Percentiles rank a stretch among this genome's conserved stretches.
These are phyloP conservation scores for Eulemur albifrons DNA, from an alignment of 2,797 vertebrate genomes.

Conservation along the genomic window DNA sequence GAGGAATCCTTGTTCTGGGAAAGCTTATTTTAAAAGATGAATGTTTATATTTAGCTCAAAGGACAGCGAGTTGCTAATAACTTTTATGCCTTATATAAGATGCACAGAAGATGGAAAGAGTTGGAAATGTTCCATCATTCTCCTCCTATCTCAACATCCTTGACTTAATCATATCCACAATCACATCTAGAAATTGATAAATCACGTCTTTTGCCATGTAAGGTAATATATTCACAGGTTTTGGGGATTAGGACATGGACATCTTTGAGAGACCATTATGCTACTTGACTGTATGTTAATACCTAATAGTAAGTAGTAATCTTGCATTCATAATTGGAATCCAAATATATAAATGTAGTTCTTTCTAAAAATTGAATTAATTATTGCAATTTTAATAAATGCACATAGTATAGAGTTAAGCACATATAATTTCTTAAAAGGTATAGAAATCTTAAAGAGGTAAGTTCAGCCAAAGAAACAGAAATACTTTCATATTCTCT, in stretches of 20 bases:
- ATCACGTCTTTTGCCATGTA: not conserved
- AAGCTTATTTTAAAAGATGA: conserved; percentile 19
- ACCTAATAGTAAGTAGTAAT: not conserved
- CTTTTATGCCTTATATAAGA: not conserved
- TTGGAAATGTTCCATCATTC: not conserved
- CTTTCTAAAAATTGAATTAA: not conserved
- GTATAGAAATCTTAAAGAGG: not conserved
- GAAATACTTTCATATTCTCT: conserved; percentile 12
- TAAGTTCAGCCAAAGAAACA: conserved; percentile 9
- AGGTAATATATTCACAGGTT: not conserved
- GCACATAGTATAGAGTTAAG: not conserved
- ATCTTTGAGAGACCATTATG: not conserved
- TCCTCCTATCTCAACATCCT: not conserved
- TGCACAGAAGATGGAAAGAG: not conserved
- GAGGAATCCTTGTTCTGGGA: not conserved
- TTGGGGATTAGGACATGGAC: not conserved
- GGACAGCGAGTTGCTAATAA: not conserved
- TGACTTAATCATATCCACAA: not conserved
- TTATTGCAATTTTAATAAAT: not conserved
- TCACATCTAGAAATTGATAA: not conserved
- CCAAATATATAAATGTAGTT: not conserved
- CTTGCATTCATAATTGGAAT: not conserved
- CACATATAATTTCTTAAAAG: conserved; percentile 9
- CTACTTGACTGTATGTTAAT: not conserved
- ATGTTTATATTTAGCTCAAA: not conserved